These are phyloP conservation scores for Trypoxylus dichotomus DNA, from an alignment of 1,140 invertebrate species.

Conservation along the genomic window DNA sequence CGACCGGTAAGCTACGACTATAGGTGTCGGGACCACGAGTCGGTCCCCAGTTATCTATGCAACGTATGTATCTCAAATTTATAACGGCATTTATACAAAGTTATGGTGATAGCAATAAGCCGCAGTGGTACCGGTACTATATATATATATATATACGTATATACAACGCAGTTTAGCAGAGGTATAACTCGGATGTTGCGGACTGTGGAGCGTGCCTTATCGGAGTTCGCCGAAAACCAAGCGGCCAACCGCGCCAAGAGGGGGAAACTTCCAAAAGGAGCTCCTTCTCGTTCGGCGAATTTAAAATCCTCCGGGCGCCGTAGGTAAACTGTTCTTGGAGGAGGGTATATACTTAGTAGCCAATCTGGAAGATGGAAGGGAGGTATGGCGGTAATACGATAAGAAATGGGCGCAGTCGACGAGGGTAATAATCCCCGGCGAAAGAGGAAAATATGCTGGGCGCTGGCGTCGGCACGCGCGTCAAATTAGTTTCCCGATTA, in stretches of 20 bases:
- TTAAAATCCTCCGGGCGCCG: background rate
- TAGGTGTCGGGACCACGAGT: background rate
- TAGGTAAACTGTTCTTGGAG: constrained; percentile 4
- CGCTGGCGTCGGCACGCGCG: background rate
- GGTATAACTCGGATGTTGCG: constrained; percentile 7
- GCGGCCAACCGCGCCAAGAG: constrained; percentile 1
- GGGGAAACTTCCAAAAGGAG: background rate
- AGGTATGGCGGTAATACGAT: background rate
- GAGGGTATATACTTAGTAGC: background rate
- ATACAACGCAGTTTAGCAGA: constrained; percentile 26
- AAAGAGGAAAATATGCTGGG: background rate
- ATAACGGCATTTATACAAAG: constrained; percentile 17
- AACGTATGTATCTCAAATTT: constrained; percentile 21
- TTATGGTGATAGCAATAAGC: constrained; percentile 26
- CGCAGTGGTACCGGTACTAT: background rate
- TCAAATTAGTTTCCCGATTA: constrained; percentile 1
- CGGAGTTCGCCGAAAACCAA: constrained; percentile 24
- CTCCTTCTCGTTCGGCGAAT: background rate
- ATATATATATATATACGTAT: background rate
- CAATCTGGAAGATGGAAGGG: background rate
- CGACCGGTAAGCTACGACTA: background rate
- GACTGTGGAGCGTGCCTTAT: constrained; percentile 35
- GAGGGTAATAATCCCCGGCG: background rate
- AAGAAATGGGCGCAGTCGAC: background rate
- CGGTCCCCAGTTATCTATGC: constrained; percentile 1